Evolutionary conservation across 2,113 vertebrate species (phyloP).

Genomic region (Sinocyclocheilus rhinocerous): DNA sequence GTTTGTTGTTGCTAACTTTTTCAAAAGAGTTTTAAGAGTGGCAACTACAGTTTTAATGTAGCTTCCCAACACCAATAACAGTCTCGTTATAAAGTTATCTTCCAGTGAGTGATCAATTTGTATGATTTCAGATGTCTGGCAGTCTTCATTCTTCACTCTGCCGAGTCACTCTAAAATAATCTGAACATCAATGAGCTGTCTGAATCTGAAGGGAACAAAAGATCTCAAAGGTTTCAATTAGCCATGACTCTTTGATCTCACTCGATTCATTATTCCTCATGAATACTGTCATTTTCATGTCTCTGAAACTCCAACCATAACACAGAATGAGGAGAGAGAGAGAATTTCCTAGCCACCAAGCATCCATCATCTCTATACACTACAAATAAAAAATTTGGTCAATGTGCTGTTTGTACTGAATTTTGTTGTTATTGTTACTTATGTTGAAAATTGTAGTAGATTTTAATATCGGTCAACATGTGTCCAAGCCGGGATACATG

Average conservation of each 20-base stretch:
- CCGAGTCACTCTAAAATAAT: slow-evolving; percentile 25
- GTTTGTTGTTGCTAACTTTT: background rate
- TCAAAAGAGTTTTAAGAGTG: background rate
- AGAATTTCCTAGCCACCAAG: background rate
- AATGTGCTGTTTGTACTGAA: background rate
- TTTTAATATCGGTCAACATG: background rate
- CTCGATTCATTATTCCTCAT: slow-evolving; percentile 43
- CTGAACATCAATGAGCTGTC: slow-evolving; percentile 53
- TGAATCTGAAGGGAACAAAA: slow-evolving; percentile 61
- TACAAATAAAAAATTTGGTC: background rate
- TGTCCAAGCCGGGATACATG: background rate
- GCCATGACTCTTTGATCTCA: slow-evolving; percentile 67
- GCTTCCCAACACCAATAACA: background rate
- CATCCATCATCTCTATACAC: background rate
- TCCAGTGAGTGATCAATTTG: background rate
- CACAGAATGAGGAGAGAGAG: background rate
- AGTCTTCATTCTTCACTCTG: background rate
- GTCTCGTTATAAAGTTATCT: background rate
- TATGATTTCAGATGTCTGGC: slow-evolving; percentile 1
- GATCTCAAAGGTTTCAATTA: slow-evolving; percentile 67
- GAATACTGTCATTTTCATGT: slow-evolving; percentile 60
- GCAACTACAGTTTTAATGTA: background rate
- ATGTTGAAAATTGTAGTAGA: background rate
- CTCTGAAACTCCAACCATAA: background rate
- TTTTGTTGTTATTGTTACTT: background rate